Evolutionary conservation across 2,113 vertebrate genomes (phyloP), one percentile per base, ranked within the genome.

Genomic region (Corythaeola cristata): DNA sequence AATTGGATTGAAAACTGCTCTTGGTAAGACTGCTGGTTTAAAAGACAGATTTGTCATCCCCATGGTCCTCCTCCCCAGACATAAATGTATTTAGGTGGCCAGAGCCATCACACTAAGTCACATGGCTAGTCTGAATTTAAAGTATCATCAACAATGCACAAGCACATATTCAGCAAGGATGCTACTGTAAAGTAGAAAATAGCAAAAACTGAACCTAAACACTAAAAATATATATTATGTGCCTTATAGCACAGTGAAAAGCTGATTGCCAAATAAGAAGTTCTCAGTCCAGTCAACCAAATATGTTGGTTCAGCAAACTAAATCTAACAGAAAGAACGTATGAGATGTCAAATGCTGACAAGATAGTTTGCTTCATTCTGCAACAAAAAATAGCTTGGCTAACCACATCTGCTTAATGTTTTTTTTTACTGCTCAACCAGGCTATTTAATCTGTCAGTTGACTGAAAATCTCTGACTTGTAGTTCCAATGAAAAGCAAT

Each of bases 301-400:
- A 64, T 23, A 44, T 37, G 50, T 55, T 52, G 41, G 47, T 67
- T 67, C 73, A 81, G 60, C 52, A 91, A 87, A 87, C 27, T 71
- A 63, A 39, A 90, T 37, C 50, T 37, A 87, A 56, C 44, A 68
- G 55, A 58, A 84, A 62, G 37, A 90, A 81, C 0, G 0, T 8
- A 87, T 2, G 27, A 85, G 64, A 75, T 35, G 28, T 67, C 35
- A 81, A 78, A 89, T 32, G 50, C 30, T 91, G 68, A 90, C 64
- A 81, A 55, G 76, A 71, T 3, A 52, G 20, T 84, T 93, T 84
- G 55, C 64, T 84, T 92, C 84, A 50, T 60, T 88, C 78, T 77
- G n/a, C 60, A 55, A 91, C 33, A 39, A 81, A 95, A 95, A 92
- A 77, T 87, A 84, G 73, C 24, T 56, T 92, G 80, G 77, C 76